These are phyloP conservation scores for Pogonocherus hispidulus DNA, from an alignment of 2,888 invertebrate species.

Conservation along the genomic window DNA sequence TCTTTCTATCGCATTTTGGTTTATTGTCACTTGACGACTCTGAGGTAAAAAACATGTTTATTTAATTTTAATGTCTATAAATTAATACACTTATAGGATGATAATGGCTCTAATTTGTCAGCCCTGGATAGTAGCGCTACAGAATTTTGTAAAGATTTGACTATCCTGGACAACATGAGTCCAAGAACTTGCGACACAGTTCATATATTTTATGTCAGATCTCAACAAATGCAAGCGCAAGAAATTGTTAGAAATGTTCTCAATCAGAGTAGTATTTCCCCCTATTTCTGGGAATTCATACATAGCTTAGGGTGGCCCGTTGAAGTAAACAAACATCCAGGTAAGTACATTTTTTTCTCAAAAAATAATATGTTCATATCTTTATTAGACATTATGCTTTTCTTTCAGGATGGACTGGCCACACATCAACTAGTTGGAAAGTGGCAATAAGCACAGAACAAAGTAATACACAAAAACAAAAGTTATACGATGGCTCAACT, in stretches of 20 bases:
- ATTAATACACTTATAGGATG: conserved; percentile 36
- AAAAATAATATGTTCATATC: background rate
- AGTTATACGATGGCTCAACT: conserved; percentile 83
- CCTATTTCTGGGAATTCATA: conserved; percentile 73
- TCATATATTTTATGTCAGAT: conserved; percentile 93
- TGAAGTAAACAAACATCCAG: conserved; percentile 86
- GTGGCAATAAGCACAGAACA: conserved; percentile 54
- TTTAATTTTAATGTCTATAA: background rate
- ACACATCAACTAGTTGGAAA: conserved; percentile 87
- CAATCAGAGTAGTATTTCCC: conserved; percentile 69
- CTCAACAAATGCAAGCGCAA: conserved; percentile 82
- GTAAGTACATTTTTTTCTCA: conserved; percentile 62
- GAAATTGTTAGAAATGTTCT: conserved; percentile 86
- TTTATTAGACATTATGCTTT: background rate
- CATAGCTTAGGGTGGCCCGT: conserved; percentile 91
- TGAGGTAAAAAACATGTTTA: conserved; percentile 48
- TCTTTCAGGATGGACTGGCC: conserved; percentile 85
- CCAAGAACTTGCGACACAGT: conserved; percentile 91
- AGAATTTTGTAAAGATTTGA: conserved; percentile 85
- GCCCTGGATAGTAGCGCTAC: conserved; percentile 79
- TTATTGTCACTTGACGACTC: conserved; percentile 78
- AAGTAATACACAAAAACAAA: conserved; percentile 56
- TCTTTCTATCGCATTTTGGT: conserved; percentile 97
- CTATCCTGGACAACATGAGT: conserved; percentile 87
- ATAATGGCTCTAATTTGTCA: conserved; percentile 72